Evolutionary conservation across 1,140 invertebrate genomes (phyloP).

Genomic region (Ceratitis capitata): DNA sequence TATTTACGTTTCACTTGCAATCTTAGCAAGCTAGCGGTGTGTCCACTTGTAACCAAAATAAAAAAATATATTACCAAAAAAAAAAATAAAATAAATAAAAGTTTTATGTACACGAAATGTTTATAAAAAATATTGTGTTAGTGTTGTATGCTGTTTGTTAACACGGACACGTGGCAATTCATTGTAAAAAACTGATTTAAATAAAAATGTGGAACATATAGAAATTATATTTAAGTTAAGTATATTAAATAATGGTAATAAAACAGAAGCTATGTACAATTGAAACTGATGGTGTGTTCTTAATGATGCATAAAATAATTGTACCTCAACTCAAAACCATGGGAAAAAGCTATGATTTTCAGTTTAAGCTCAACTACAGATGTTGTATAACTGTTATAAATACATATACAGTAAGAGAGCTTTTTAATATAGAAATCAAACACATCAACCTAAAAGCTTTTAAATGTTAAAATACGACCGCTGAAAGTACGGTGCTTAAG

Average conservation of each 20-base stretch:
- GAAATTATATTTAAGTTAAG: background rate
- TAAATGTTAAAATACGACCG: too few relatives aligned
- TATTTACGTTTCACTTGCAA: background rate
- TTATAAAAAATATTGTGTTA: background rate
- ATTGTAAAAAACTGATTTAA: background rate
- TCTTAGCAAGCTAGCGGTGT: background rate
- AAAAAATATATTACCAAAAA: background rate
- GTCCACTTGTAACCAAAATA: background rate
- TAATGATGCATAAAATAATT: too few relatives aligned
- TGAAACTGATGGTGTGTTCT: background rate
- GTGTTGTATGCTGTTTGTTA: slow-evolving; percentile 19
- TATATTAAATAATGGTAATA: slow-evolving; percentile 4
- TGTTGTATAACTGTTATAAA: too few relatives aligned
- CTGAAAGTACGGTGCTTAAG: too few relatives aligned
- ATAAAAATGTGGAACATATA: background rate
- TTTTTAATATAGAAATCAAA: too few relatives aligned
- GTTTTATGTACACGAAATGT: too few relatives aligned
- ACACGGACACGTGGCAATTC: background rate
- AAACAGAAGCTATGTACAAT: slow-evolving; percentile 1
- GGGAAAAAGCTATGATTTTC: too few relatives aligned
- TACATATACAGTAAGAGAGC: too few relatives aligned
- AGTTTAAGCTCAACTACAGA: too few relatives aligned
- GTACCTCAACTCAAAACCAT: too few relatives aligned
- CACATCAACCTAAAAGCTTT: too few relatives aligned
- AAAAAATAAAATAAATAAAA: background rate